Conservation (phyloP, 2,113 vertebrate genomes). For the Esox niger region DNA sequence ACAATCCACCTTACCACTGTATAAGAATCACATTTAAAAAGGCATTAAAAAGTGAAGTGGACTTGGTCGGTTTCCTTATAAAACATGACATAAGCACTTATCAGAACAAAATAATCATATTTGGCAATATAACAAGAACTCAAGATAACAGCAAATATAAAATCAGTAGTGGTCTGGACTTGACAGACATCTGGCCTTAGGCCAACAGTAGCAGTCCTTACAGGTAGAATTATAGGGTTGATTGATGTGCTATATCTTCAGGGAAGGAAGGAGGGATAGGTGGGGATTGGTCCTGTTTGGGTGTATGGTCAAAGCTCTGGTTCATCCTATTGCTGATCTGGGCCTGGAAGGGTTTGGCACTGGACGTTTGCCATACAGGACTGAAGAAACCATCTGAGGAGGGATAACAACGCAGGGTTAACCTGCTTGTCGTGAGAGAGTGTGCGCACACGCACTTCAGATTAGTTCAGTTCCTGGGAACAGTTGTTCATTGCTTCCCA, state of each 20-base stretch:
- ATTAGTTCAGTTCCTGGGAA: too few relatives aligned
- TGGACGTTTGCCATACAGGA: conserved; percentile 20
- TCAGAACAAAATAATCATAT: conserved; percentile 1
- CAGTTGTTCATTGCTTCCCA: too few relatives aligned
- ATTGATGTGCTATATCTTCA: not conserved
- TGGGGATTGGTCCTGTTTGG: conserved; percentile 32
- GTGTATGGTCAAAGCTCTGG: conserved; percentile 19
- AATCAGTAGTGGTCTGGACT: not conserved
- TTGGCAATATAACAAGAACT: conserved; percentile 13
- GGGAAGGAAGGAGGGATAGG: conserved; percentile 39
- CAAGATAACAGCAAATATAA: not conserved
- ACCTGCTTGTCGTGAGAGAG: too few relatives aligned
- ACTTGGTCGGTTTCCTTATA: conserved; percentile 13
- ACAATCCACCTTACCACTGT: not conserved
- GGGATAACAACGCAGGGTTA: not conserved
- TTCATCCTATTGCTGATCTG: conserved; percentile 2
- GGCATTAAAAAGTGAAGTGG: not conserved
- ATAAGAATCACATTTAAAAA: conserved; percentile 31
- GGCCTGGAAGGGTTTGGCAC: conserved; percentile 38
- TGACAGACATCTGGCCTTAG: too few relatives aligned
- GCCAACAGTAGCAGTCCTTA: too few relatives aligned
- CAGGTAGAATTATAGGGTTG: conserved; percentile 52
- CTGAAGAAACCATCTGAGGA: conserved; percentile 54
- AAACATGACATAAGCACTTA: conserved; percentile 16
- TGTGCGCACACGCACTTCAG: too few relatives aligned